phyloP scores from a whole-genome alignment of 1,140 invertebrate genomes.

The Pachyrhynchus sulphureomaculatus region DNA sequence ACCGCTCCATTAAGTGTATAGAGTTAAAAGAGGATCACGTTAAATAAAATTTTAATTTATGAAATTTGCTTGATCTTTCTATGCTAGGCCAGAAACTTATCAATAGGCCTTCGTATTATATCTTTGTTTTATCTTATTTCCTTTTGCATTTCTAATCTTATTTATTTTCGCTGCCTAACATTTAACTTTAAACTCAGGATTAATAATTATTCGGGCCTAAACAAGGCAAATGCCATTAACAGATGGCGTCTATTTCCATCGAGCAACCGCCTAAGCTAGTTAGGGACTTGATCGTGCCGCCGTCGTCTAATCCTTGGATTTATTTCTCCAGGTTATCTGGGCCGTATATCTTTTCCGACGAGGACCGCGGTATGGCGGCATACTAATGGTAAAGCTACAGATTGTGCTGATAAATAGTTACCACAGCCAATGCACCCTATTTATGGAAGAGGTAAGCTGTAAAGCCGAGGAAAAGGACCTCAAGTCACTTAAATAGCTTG shows the following conservation, averaged over 20 bases:
- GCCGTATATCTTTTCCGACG: constrained; percentile 49
- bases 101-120: no score
- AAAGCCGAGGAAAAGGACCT: neutral
- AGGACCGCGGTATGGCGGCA: constrained; percentile 49
- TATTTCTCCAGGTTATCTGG: constrained; percentile 50
- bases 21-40: no score
- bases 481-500: neutral
- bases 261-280: constrained; percentile 19
- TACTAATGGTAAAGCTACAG: constrained; percentile 52
- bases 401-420: constrained; percentile 52
- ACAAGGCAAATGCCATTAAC: constrained; percentile 25
- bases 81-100: no score
- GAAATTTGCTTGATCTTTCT: no score
- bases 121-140: no score
- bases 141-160: no score
- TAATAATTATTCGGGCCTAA: constrained; percentile 14
- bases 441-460: constrained; percentile 34
- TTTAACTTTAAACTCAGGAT: neutral
- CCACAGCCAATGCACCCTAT: constrained; percentile 48
- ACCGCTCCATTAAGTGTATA: no score
- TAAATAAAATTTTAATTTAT: no score
- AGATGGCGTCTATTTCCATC: constrained; percentile 31
- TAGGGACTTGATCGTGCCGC: constrained; percentile 22
- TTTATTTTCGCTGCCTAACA: no score
- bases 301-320: constrained; percentile 49